Evolutionary conservation across 1,140 invertebrate species (phyloP), one percentile per base, ranked within the genome.

Genomic region (Papilio polyxenes): DNA sequence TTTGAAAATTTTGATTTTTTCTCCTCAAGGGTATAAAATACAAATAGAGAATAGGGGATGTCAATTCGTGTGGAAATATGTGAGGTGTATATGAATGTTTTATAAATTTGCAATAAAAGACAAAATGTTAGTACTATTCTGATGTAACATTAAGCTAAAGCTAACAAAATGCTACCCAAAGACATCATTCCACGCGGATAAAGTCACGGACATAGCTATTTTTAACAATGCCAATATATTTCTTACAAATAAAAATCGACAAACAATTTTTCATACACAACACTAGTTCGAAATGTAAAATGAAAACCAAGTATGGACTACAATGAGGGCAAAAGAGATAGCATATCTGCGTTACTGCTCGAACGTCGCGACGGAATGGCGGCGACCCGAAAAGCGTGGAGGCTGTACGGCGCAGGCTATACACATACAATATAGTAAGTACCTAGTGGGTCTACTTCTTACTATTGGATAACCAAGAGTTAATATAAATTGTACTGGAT

Each of bases 281-380:
- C 87, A 85, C 87, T 90, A 87, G 31, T 80, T 87, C 84, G 87
- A 90, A 92, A 91, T 91, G 92, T 93, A 93, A 93, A 93, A 93
- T 89, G 92, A 93, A 93, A 93, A 91, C 92, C 91, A 93, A 92
- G 92, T 92, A 92, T 85, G 92, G 91, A 90, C 88, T 89, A 93
- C 89, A 93, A 93, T 92, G 88, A 89, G 92, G 88, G 90, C 49
- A 83, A 93, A 84, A 53, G 89, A 85, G 89, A 85, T 69, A 75
- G 75, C 81, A 20, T 76, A 87, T 81, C 77, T 74, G 62, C 62
- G 56, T 48, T 89, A 85, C 86, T 87, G 62, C 53, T 92, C 82
- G 81, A 77, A 59, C 83, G 87, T 88, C 87, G 88, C 87, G 87
- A 86, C 85, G 83, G 85, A 86, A 91, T 87, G 88, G 87, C 89